These are phyloP conservation scores for Cataglyphis hispanica DNA, from an alignment of 1,140 invertebrate genomes.

Conservation along the genomic window DNA sequence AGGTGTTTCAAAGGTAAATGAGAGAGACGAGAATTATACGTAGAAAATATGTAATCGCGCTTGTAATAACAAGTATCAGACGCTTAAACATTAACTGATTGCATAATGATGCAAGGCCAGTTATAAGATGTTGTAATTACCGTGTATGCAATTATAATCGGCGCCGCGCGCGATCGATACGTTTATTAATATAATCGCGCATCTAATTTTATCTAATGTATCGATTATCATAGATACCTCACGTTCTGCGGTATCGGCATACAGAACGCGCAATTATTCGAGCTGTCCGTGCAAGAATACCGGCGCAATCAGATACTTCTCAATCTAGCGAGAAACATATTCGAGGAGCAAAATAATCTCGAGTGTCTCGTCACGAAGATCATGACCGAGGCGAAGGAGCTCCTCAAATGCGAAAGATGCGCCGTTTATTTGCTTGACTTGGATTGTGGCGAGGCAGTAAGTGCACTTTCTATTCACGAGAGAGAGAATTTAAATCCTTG, in stretches of 20 bases:
- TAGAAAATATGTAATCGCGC: neutral
- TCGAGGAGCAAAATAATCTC: slow-evolving; percentile 93
- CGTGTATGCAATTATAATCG: slow-evolving; percentile 57
- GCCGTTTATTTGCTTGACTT: slow-evolving; percentile 95
- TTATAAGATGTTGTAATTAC: slow-evolving; percentile 43
- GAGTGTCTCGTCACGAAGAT: slow-evolving; percentile 98
- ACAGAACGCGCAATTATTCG: slow-evolving; percentile 98
- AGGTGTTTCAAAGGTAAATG: slow-evolving; percentile 91
- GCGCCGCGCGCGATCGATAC: slow-evolving; percentile 50
- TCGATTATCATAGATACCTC: slow-evolving; percentile 89
- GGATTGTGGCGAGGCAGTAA: slow-evolving; percentile 94
- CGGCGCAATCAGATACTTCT: slow-evolving; percentile 93
- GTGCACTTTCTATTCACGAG: slow-evolving; percentile 74
- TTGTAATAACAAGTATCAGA: neutral
- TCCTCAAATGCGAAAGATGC: slow-evolving; percentile 97
- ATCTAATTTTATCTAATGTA: slow-evolving; percentile 65
- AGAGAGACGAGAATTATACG: too few species aligned
- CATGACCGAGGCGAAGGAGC: slow-evolving; percentile 97
- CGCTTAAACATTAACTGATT: slow-evolving; percentile 36
- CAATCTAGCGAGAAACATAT: slow-evolving; percentile 84
- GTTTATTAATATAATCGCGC: slow-evolving; percentile 55
- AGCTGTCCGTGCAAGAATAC: slow-evolving; percentile 97
- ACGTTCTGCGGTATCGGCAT: slow-evolving; percentile 99
- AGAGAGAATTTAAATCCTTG: neutral
- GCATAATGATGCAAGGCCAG: slow-evolving; percentile 43